A percentile compares a stretch with the other conserved stretches of the same genome.
phyloP scores from a whole-genome alignment of 2,113 vertebrate genomes.

The Puffinus mauretanicus region DNA sequence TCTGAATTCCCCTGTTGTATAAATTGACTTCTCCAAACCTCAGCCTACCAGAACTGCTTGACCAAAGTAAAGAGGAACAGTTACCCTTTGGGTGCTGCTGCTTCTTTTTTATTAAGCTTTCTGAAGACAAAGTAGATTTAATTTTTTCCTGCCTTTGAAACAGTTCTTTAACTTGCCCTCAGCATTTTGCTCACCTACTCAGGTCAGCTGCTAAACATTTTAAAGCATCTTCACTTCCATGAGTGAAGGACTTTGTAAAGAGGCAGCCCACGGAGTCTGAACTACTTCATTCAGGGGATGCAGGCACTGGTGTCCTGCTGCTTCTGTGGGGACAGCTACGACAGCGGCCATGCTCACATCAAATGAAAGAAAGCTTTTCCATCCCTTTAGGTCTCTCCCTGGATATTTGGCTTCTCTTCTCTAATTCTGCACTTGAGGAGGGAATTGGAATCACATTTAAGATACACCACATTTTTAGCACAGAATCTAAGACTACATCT shows the following conservation, averaged over 20 bases:
- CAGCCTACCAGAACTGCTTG: not conserved
- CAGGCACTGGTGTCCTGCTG: not conserved
- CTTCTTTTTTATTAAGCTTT: not conserved
- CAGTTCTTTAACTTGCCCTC: not conserved
- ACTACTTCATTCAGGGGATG: not conserved
- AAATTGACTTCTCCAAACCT: not conserved
- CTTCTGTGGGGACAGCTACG: not conserved
- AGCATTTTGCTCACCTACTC: not conserved
- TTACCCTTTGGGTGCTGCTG: not conserved
- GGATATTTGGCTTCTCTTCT: not conserved
- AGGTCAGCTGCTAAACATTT: not conserved
- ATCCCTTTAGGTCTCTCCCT: not conserved
- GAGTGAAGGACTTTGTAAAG: not conserved
- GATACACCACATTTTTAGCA: not conserved
- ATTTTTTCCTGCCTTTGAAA: not conserved
- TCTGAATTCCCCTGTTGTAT: not conserved
- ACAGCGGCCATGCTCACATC: not conserved
- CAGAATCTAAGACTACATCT: not conserved
- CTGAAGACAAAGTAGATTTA: not conserved
- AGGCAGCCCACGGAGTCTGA: not conserved
- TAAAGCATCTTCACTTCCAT: not conserved
- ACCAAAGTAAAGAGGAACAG: not conserved
- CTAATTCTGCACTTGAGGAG: not conserved
- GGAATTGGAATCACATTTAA: not conserved
- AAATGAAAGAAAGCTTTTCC: not conserved